A percentile compares a stretch with the other conserved stretches of the same genome.
phyloP scores from a whole-genome alignment of 1,140 invertebrate genomes.

The Ptiloglossa arizonensis region DNA sequence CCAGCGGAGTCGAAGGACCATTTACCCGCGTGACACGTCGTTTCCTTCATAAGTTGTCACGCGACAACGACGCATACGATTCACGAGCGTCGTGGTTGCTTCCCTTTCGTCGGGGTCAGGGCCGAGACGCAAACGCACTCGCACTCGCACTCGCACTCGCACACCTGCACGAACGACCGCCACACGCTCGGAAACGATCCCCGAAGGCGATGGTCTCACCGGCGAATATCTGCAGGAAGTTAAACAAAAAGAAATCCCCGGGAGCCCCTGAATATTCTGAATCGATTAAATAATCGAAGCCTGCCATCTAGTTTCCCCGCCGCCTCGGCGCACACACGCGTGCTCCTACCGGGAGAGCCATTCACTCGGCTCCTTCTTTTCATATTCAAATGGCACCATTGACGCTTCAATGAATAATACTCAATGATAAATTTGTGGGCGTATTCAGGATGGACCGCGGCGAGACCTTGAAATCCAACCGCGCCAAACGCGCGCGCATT shows the following conservation, averaged over 20 bases:
- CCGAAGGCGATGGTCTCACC: slow-evolving; percentile 55
- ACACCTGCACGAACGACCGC: no score
- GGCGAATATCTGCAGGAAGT: slow-evolving; percentile 77
- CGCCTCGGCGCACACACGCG: neutral
- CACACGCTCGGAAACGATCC: slow-evolving; percentile 6
- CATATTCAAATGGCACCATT: slow-evolving; percentile 82
- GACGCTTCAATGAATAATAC: slow-evolving; percentile 82
- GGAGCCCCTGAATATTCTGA: slow-evolving; percentile 78
- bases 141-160: neutral
- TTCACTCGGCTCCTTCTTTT: slow-evolving; percentile 80
- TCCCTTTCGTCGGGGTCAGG: slow-evolving; percentile 52
- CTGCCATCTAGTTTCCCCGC: slow-evolving; percentile 75
- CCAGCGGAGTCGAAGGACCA: slow-evolving; percentile 51
- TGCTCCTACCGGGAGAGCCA: slow-evolving; percentile 53
- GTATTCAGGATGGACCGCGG: slow-evolving; percentile 78
- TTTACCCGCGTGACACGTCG: slow-evolving; percentile 65
- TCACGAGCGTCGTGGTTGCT: slow-evolving; percentile 23
- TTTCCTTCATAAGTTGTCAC: slow-evolving; percentile 60
- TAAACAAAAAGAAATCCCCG: slow-evolving; percentile 78
- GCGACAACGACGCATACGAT: slow-evolving; percentile 48
- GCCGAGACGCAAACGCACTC: neutral
- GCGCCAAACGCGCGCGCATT: slow-evolving; percentile 70
- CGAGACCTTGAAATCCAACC: slow-evolving; percentile 78
- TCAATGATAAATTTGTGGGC: slow-evolving; percentile 82
- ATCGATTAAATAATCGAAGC: slow-evolving; percentile 82